Percentiles rank a stretch among this genome's conserved stretches.
phyloP scores from a whole-genome alignment of 2,113 vertebrate genomes.

The Lycocorax pyrrhopterus region DNA sequence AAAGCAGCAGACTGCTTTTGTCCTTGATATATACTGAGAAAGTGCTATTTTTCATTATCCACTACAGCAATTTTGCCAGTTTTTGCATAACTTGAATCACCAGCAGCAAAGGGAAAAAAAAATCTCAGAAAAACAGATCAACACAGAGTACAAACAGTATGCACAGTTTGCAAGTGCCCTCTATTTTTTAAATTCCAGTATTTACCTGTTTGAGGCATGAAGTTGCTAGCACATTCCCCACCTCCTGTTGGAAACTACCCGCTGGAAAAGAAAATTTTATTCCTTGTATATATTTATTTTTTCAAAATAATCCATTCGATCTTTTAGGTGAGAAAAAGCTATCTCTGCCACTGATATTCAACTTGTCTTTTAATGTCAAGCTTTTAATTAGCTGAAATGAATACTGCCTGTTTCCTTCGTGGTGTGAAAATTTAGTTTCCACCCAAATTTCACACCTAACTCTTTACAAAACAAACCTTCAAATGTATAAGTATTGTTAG shows the following conservation, averaged over 20 bases:
- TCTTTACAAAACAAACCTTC: not conserved
- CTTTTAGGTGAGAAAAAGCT: not conserved
- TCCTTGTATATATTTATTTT: not conserved
- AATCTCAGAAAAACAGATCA: not conserved
- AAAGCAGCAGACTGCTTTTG: not conserved
- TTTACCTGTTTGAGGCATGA: not conserved
- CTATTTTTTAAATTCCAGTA: not conserved
- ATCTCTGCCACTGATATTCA: not conserved
- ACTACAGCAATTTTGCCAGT: not conserved
- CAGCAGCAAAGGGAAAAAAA: not conserved
- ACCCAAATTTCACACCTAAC: not conserved
- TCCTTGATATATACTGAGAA: not conserved
- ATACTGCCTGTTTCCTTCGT: not conserved
- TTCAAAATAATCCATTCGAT: not conserved
- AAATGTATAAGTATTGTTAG: not conserved
- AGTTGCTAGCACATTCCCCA: not conserved
- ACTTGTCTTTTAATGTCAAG: not conserved
- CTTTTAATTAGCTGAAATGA: not conserved
- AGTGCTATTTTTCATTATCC: not conserved
- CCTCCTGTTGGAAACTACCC: not conserved
- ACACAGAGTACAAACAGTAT: not conserved
- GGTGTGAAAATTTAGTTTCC: not conserved
- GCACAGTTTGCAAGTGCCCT: not conserved
- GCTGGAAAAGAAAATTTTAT: not conserved
- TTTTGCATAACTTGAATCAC: not conserved